These are phyloP conservation scores for Sorex araneus DNA, from an alignment of 2,113 vertebrate species.

Conservation along the genomic window DNA sequence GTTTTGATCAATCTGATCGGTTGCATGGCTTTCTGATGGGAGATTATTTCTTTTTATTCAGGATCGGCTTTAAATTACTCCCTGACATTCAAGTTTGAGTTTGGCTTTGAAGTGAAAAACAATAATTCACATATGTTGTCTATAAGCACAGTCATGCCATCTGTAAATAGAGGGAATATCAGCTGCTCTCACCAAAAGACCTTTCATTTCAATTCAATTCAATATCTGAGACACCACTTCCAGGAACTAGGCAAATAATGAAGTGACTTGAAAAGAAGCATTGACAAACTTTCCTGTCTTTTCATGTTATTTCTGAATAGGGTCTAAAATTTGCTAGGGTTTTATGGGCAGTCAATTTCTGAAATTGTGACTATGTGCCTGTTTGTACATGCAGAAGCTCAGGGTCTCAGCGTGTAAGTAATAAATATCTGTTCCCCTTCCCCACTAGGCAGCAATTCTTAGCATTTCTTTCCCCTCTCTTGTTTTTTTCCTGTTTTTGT, in stretches of 20 bases:
- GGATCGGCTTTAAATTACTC: constrained; percentile 76
- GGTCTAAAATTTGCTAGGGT: not conserved
- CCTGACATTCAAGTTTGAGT: constrained; percentile 73
- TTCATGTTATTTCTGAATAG: constrained; percentile 25
- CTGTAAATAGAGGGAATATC: constrained; percentile 13
- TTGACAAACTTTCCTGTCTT: not conserved
- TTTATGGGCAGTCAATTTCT: not conserved
- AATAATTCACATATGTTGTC: constrained; percentile 66
- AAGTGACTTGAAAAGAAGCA: constrained; percentile 32
- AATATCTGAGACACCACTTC: constrained; percentile 35
- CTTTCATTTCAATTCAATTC: constrained; percentile 40
- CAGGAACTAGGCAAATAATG: constrained; percentile 11
- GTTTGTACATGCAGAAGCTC: fast-evolving
- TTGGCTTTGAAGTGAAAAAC: constrained; percentile 73
- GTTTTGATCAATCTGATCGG: constrained; percentile 42
- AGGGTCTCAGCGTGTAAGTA: not conserved
- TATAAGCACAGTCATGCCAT: constrained; percentile 35
- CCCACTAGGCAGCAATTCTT: not conserved
- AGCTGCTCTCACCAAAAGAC: constrained; percentile 10
- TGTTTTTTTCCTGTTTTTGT: not conserved
- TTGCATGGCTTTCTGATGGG: constrained; percentile 63
- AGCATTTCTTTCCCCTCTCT: not conserved
- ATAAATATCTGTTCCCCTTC: not conserved
- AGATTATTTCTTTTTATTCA: constrained; percentile 76
- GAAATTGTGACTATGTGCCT: not conserved